Evolutionary conservation across 2,797 vertebrate species (phyloP).

Genomic region (Sciurus carolinensis): DNA sequence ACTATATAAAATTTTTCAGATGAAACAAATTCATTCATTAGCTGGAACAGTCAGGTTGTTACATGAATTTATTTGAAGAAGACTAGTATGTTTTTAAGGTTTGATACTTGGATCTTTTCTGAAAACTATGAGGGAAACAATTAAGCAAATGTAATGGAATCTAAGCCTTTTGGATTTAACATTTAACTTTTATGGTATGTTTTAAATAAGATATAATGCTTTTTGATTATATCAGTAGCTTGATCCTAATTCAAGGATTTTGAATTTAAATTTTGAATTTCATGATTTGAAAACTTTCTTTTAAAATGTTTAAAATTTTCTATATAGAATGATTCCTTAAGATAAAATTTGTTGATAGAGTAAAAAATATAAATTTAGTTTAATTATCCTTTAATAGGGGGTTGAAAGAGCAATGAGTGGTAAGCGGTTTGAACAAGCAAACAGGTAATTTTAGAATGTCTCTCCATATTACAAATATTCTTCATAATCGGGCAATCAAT

Average conservation of each 20-base stretch:
- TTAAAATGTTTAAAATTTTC: constrained; percentile 34
- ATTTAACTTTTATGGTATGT: constrained; percentile 47
- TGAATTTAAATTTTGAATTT: constrained; percentile 9
- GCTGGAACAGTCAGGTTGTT: neutral
- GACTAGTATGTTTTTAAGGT: constrained; percentile 30
- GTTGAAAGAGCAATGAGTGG: constrained; percentile 2
- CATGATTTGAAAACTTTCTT: constrained; percentile 1
- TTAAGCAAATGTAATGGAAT: constrained; percentile 29
- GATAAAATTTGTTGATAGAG: constrained; percentile 23
- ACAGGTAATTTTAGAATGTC: constrained; percentile 5
- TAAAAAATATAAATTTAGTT: constrained; percentile 50
- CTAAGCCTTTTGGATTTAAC: neutral
- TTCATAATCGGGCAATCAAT: neutral
- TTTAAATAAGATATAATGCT: neutral
- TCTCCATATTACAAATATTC: neutral
- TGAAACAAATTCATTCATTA: constrained; percentile 59
- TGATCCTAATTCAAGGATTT: constrained; percentile 30
- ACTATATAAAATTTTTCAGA: neutral
- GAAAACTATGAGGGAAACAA: constrained; percentile 37
- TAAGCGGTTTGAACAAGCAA: constrained; percentile 9
- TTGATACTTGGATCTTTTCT: constrained; percentile 30
- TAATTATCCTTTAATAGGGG: constrained; percentile 10
- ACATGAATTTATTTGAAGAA: constrained; percentile 39
- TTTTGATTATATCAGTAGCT: neutral
- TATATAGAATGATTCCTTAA: neutral